Evolutionary conservation across 2,113 vertebrate species (phyloP), one percentile per base, ranked within the genome.

Genomic region (Gadus chalcogrammus): DNA sequence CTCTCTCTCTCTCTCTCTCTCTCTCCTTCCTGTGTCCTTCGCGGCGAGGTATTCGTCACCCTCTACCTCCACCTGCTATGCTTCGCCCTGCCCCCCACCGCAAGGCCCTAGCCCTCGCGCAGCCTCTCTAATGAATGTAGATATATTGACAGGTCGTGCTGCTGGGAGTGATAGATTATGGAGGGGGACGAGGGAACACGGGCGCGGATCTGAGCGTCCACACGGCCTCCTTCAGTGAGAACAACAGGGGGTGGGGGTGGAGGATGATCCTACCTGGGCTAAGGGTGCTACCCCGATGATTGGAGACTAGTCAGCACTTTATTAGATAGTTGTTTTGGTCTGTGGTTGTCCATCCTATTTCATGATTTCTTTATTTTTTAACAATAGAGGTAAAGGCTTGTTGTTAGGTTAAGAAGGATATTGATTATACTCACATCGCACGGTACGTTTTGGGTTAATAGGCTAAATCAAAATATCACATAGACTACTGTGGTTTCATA

Each of bases 121-220:
- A 72, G 77, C 87, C 85, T 82, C 79, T 88, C 86, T 90, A 88
- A 92, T 91, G 84, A 91, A 91, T 91, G 88, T 91, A 82, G 78
- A 87, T 85, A 88, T 92, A 93, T 93, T 92, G 92, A 92, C 91
- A 91, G 87, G 88, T 88, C 84, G 89, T 90, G 87, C 86, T 88
- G 84, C 80, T 75, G 65, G 74, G 78, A 83, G 79, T 84, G 77
- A 87, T 88, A 85, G 83, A 90, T 90, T 86, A 90, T 80, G 79
- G 73, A 79, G 74, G 76, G 75, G 78, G 71, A 78, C 80, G 70
- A 76, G 76, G 80, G 78, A 77, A 73, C 72, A 78, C 53, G 71
- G 48, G 58, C 53, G 70, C 8, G 42, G 42, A 48, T 48, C 42
- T 48, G 42, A 1, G 31, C 6, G 31, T 2, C 31, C 31, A 35